These are phyloP conservation scores for Spea multiplicata DNA, from an alignment of 2,113 vertebrate genomes.

Conservation along the genomic window DNA sequence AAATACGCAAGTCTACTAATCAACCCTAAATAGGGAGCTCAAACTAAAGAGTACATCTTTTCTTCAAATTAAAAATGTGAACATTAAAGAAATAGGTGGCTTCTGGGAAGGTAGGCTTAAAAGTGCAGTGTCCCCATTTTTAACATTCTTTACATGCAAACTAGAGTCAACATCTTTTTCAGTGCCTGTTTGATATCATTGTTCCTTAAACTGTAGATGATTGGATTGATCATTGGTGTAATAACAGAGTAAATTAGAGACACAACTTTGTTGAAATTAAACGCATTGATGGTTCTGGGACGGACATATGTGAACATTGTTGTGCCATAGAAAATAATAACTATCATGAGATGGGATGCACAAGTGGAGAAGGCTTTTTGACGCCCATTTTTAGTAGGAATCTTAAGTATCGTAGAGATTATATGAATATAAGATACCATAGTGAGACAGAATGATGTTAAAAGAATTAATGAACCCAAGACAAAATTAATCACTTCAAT, in stretches of 20 bases:
- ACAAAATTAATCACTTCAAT: conserved; percentile 20
- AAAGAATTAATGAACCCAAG: not conserved
- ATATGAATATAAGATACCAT: conserved; percentile 19
- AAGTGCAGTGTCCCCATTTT: too few species aligned
- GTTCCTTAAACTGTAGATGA: conserved; percentile 32
- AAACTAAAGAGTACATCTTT: too few species aligned
- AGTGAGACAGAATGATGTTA: conserved; percentile 6
- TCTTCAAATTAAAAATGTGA: too few species aligned
- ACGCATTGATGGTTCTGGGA: not conserved
- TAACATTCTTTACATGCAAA: too few species aligned
- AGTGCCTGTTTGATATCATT: conserved; percentile 25
- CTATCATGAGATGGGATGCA: conserved; percentile 25
- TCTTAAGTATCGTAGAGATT: conserved; percentile 20
- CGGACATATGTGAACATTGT: conserved; percentile 24
- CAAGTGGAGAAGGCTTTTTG: conserved; percentile 30
- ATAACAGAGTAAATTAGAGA: conserved; percentile 28
- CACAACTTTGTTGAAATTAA: conserved; percentile 18
- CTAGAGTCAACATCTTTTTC: not conserved
- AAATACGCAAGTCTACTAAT: too few species aligned
- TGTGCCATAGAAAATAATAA: conserved; percentile 30
- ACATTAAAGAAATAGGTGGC: too few species aligned
- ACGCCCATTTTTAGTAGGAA: conserved; percentile 18
- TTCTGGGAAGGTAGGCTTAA: too few species aligned
- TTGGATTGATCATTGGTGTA: conserved; percentile 33
- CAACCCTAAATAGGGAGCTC: too few species aligned